These are phyloP conservation scores for Labroides dimidiatus DNA, from an alignment of 2,797 vertebrate species.

Conservation along the genomic window DNA sequence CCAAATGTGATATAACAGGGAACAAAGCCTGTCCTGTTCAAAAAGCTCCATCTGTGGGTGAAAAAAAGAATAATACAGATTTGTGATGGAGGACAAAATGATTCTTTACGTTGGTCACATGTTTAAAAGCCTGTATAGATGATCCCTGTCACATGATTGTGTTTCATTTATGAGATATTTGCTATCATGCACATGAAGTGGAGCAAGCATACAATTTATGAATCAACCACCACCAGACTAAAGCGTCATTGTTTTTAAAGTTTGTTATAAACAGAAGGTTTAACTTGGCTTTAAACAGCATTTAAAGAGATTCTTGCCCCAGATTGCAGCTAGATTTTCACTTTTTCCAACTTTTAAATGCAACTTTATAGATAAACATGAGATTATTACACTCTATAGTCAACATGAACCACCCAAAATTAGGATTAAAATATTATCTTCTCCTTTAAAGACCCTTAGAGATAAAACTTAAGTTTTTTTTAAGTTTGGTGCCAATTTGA, in stretches of 20 bases:
- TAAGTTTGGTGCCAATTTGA: too few species aligned
- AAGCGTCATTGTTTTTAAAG: conserved; percentile 19
- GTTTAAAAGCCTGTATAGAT: conserved; percentile 22
- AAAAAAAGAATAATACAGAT: not conserved
- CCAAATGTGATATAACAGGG: conserved; percentile 6
- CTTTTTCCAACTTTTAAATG: too few species aligned
- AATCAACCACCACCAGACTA: conserved; percentile 32
- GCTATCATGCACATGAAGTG: conserved; percentile 16
- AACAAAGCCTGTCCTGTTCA: not conserved
- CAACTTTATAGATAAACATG: too few species aligned
- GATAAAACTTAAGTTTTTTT: too few species aligned
- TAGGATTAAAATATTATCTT: too few species aligned
- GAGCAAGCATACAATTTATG: conserved; percentile 30
- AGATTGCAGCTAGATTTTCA: too few species aligned
- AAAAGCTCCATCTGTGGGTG: not conserved
- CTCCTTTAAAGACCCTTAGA: too few species aligned
- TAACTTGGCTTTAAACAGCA: too few species aligned
- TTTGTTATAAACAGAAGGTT: not conserved
- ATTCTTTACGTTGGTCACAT: not conserved
- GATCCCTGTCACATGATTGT: conserved; percentile 8
- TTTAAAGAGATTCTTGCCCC: too few species aligned
- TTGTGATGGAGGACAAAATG: not conserved
- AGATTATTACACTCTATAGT: too few species aligned
- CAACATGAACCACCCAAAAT: too few species aligned
- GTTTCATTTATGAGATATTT: conserved; percentile 4